Evolutionary conservation across 2,888 invertebrate species (phyloP).

Genomic region (Ennomos fuscantarius): DNA sequence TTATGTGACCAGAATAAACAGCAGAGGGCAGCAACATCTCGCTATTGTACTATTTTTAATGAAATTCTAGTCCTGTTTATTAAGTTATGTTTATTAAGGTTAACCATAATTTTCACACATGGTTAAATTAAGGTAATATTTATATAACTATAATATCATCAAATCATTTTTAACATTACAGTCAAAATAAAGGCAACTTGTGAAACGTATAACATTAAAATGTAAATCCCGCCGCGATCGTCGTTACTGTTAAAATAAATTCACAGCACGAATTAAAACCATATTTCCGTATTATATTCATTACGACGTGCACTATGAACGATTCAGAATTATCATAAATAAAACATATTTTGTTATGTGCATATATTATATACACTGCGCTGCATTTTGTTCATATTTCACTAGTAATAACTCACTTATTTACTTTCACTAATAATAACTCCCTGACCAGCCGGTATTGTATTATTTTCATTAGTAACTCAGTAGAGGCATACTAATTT

Average conservation of each 20-base stretch:
- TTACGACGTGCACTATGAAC: neutral
- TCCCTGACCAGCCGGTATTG: neutral
- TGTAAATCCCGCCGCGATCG: constrained; percentile 1
- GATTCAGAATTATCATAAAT: constrained; percentile 1
- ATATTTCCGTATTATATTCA: neutral
- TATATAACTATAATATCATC: neutral
- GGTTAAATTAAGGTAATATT: no score
- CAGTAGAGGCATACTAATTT: no score
- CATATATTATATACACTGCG: neutral
- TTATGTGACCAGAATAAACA: no score
- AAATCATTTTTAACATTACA: neutral
- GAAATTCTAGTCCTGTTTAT: no score
- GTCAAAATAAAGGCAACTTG: neutral
- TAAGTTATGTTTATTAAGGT: no score
- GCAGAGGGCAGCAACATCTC: no score
- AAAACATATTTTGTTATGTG: neutral
- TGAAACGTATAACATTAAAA: constrained; percentile 2
- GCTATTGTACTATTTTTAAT: no score
- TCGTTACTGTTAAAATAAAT: neutral
- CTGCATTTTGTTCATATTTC: neutral
- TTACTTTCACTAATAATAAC: no score
- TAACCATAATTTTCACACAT: no score
- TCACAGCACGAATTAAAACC: neutral
- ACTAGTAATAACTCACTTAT: no score
- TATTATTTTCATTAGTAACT: no score